Evolutionary conservation across 1,140 invertebrate species (phyloP), one percentile per base, ranked within the genome.

Genomic region (Pantala flavescens): DNA sequence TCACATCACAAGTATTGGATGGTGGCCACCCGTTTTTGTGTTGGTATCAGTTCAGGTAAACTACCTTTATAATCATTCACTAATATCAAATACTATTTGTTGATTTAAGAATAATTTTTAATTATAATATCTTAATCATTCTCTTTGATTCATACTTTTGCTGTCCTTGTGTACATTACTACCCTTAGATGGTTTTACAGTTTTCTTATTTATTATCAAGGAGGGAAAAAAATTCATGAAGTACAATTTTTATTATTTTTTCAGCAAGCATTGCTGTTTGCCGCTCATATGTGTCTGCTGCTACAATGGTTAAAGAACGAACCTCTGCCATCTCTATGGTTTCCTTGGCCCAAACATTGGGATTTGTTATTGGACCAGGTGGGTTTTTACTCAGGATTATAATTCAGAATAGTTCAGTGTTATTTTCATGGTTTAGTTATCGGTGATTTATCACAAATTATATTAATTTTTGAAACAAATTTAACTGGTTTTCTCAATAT

Each of bases 31-130:
- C 84, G 95, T 76, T 91, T 94, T 78, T 83, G 96, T 5, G 90
- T 96, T 71, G 95, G 94, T 36, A 88, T 95, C 74, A 94, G 93
- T 81, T 94, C 94, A 78, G 93, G 92, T 94, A 83, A 82, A 76
- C 82, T 24, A 71, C 76, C 75, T 75, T 71, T 77, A n/a, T n/a
- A n/a, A n/a, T n/a, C n/a, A n/a, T n/a, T n/a, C 43, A 72, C 24
- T n/a, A n/a, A n/a, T n/a, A n/a, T n/a, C n/a, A n/a, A n/a, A n/a
- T n/a, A n/a, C n/a, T 43, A 49, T 70, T 24, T 2, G 71, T 70
- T 71, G 16, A 11, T 28, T 74, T 77, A 12, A 21, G 9, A 36
- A 36, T 36, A 5, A 36, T 36, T 36, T 36, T 36, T 9, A 36
- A 9, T 36, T 2, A 36, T 36, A 36, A 36, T 36, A 36, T 36